Percentiles rank a stretch among this genome's conserved stretches.
Conservation (phyloP, 2,888 invertebrate species). For the Charanyca ferruginea region DNA sequence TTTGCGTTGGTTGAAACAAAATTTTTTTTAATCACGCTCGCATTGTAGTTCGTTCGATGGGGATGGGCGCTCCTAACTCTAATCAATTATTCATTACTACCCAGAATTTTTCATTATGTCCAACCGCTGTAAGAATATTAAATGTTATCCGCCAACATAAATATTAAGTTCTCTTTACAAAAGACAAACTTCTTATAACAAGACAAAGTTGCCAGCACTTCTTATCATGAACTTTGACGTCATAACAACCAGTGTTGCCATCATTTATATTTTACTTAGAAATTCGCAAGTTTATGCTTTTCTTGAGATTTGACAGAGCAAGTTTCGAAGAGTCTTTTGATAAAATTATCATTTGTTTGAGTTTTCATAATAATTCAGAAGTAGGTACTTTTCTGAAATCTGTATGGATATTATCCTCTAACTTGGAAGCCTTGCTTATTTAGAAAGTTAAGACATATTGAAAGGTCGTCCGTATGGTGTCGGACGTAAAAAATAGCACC, state of each 20-base stretch:
- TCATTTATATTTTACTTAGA: slow-evolving; percentile 34
- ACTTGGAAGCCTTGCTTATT: background rate
- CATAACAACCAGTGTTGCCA: slow-evolving; percentile 40
- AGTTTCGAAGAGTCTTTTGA: slow-evolving; percentile 18
- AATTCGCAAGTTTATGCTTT: slow-evolving; percentile 22
- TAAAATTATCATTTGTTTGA: slow-evolving; percentile 22
- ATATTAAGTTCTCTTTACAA: slow-evolving; percentile 26
- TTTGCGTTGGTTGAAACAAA: too few relatives aligned
- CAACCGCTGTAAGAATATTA: slow-evolving; percentile 6
- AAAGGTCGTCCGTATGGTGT: too few relatives aligned
- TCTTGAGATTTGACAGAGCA: slow-evolving; percentile 25
- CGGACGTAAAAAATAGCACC: too few relatives aligned
- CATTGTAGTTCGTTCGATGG: too few relatives aligned
- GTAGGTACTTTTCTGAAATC: background rate
- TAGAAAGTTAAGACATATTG: too few relatives aligned
- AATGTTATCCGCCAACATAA: slow-evolving; percentile 24
- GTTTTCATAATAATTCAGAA: background rate
- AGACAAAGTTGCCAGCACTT: slow-evolving; percentile 30
- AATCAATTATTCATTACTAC: too few relatives aligned
- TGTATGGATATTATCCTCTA: background rate
- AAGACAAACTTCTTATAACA: slow-evolving; percentile 16
- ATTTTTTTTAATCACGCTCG: too few relatives aligned
- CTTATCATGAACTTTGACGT: slow-evolving; percentile 53
- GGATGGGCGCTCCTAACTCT: too few relatives aligned
- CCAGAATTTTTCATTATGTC: too few relatives aligned